Evolutionary conservation across 2,888 invertebrate species (phyloP), one percentile per base, ranked within the genome.

Genomic region (Masnerella sp.): DNA sequence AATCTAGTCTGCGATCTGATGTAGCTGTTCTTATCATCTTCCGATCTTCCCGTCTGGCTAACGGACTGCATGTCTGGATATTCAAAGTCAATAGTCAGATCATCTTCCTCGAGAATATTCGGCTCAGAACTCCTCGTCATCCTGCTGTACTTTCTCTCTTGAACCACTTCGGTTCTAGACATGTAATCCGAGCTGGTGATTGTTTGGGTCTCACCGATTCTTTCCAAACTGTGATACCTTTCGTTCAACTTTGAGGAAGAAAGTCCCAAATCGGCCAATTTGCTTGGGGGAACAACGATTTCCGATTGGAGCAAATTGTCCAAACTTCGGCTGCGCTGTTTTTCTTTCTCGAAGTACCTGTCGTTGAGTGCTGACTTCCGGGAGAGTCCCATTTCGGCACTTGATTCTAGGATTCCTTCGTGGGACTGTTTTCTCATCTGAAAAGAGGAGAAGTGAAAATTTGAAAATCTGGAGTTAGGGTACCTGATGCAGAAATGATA

Each of bases 201-300:
- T 0, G 84, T 84, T 12, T 72, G 71, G 1, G 73, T 61, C 62
- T 86, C 85, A 2, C 85, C 84, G 49, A 88, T 85, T 78, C 88
- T 90, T 85, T 96, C 96, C 22, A 95, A 93, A 3, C 95, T 96
- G 83, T 95, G 95, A 83, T 97, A 97, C 12, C 97, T 90, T 75
- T 95, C 95, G 84, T 97, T 97, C 4, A 97, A 88, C 56, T 95
- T 91, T 7, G 95, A 95, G 80, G 94, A 94, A 0, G 96, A 96
- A 32, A 97, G 88, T 1, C 96, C 96, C 72, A 96, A 86, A 73
- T 93, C 93, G 0, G 92, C 91, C 15, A 95, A 86, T 77, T 89
- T 89, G 49, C 87, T 87, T 1, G 93, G 92, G 15, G 90, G 90
- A 5, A 68, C 49, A 0, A 90, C 89, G n/a, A 88, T 89, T 64